Evolutionary conservation across 2,113 vertebrate genomes (phyloP), one percentile per base, ranked within the genome.

Genomic region (Edolisoma coerulescens): DNA sequence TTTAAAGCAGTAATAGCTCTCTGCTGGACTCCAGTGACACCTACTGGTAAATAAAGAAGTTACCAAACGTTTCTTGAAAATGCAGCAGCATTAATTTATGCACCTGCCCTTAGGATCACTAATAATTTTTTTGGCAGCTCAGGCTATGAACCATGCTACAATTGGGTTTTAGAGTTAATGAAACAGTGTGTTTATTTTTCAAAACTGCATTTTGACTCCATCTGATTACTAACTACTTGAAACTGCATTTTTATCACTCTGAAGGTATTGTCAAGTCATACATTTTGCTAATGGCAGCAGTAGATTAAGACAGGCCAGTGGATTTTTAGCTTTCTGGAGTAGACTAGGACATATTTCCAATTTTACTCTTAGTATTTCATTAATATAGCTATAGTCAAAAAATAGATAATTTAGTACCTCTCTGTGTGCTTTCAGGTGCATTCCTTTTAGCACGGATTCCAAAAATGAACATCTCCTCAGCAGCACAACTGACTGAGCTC

Each of bases 21-120:
- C 60, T 86, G 63, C 45, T 91, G 79, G 90, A 71, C 87, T 96
- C 82, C 84, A 94, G 94, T 91, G 96, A 96, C 97, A 97, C 49
- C 97, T 97, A 95, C 94, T 65, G 97, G 97, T 75, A 93, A 84
- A 71, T 5, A 56, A 8, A 49, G 56, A 95, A 57, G 68, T 94
- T 83, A 56, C 21, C 39, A 93, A 81, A 76, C 37, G 17, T 28
- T 69, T 37, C 0, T 8, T 56, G 27, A 47, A 85, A 49, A 45
- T 2, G 7, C 19, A 59, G 16, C 16, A 7, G 18, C 39, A 41
- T 69, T 83, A 33, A 65, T 87, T 93, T 52, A 42, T 52, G 21
- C 32, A 56, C 9, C 35, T 71, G 49, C 70, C 54, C 64, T 86
- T 76, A 45, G n/a, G 33, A 65, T 79, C 13, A 5, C 33, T 82